Percentiles rank a stretch among this genome's conserved stretches.
phyloP scores from a whole-genome alignment of 2,797 vertebrate genomes.

The Chelon labrosus region DNA sequence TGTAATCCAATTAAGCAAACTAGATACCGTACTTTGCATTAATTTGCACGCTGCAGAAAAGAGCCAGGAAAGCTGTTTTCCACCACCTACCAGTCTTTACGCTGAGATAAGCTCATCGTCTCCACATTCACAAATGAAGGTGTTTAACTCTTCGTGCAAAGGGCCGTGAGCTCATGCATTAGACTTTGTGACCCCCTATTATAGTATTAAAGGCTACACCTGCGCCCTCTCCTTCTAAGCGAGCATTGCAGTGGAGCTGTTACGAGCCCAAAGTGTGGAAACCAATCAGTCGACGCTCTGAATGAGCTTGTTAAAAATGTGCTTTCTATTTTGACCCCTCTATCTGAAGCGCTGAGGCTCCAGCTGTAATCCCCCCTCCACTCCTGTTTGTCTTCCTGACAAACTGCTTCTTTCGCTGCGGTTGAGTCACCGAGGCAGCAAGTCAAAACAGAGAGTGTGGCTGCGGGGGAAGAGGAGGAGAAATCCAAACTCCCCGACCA shows the following conservation, averaged over 20 bases:
- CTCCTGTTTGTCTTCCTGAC: conserved; percentile 40
- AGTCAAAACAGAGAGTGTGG: conserved; percentile 32
- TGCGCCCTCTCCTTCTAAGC: neutral
- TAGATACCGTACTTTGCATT: neutral
- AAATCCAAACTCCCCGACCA: conserved; percentile 29
- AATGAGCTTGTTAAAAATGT: conserved; percentile 5
- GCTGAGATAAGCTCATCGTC: neutral
- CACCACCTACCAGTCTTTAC: neutral
- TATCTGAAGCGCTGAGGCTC: conserved; percentile 44
- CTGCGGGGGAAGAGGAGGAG: conserved; percentile 24
- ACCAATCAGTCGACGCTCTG: neutral
- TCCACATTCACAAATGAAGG: neutral
- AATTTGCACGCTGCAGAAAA: neutral
- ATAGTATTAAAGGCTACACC: neutral
- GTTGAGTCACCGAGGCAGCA: conserved; percentile 42
- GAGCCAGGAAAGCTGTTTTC: neutral
- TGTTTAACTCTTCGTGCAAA: too few relatives aligned
- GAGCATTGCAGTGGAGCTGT: neutral
- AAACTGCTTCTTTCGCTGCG: conserved; percentile 32
- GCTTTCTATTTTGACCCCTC: conserved; percentile 17
- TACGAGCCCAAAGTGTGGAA: neutral
- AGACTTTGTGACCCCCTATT: neutral
- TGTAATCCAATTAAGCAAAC: neutral
- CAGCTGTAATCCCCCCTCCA: conserved; percentile 14
- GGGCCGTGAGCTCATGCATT: too few relatives aligned